phyloP scores from a whole-genome alignment of 2,888 invertebrate species.

The Timandra comae region DNA sequence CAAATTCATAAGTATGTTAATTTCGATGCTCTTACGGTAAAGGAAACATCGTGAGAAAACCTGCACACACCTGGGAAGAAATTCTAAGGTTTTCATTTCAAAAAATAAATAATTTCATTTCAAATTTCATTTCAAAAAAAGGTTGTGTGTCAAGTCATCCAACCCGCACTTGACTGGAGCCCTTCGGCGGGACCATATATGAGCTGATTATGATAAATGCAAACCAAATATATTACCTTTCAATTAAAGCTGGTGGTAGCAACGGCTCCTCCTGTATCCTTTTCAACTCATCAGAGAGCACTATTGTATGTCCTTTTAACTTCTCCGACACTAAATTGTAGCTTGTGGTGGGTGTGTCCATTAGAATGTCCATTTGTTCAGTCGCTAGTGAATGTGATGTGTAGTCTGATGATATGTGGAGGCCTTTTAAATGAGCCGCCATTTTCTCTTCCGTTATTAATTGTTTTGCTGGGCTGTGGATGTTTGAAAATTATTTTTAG shows the following conservation, averaged over 20 bases:
- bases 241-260: constrained; percentile 80
- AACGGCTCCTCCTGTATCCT: constrained; percentile 80
- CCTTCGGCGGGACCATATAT: too few relatives aligned
- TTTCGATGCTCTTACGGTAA: too few relatives aligned
- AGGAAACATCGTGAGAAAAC: too few relatives aligned
- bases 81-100: too few relatives aligned
- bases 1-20: too few relatives aligned
- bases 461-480: constrained; percentile 80
- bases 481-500: too few relatives aligned
- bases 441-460: constrained; percentile 90
- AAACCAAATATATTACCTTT: constrained; percentile 54
- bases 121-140: too few relatives aligned
- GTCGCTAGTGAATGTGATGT: constrained; percentile 44
- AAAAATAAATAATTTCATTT: too few relatives aligned
- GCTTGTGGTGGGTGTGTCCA: constrained; percentile 28
- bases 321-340: constrained; percentile 30
- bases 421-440: constrained; percentile 85
- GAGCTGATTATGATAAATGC: too few relatives aligned
- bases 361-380: constrained; percentile 50
- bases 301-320: constrained; percentile 73
- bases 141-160: too few relatives aligned
- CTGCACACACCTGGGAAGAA: too few relatives aligned
- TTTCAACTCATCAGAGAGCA: constrained; percentile 83
- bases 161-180: too few relatives aligned
- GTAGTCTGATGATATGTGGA: constrained; percentile 81